Base-by-base conservation (phyloP, 2,888 invertebrate species). In the Oscheius onirici region DNA sequence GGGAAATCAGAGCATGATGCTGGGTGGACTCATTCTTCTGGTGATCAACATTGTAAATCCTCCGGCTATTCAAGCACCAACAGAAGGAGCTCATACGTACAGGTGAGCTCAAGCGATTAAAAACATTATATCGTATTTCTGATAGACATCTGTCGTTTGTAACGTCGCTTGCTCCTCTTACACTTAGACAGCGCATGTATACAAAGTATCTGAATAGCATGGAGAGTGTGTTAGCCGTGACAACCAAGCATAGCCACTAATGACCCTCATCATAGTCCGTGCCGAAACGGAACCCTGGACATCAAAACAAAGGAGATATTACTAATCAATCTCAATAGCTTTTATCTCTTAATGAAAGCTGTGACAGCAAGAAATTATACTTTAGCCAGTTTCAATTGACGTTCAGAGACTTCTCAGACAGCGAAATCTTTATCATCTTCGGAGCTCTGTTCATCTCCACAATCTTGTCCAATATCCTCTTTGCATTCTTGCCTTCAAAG, bases 1-100 rank as follows among this genome's bases (percentile, higher is more conserved):
- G 13, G 69, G 69, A 46, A 58, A 69, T 22, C 49, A 54, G 20
- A 68, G 69, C 20, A 69, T 69, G 69, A 24, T 69, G 22, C 11
- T 60, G 15, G 69, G 69, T 17, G 69, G 69, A 1, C 20, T 69
- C 17, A 54, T 46, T 28, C 69, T 69, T 44, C 34, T 54, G 22
- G 15, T 60, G 26, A 69, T 69, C 20, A 57, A 20, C 22, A 22
- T 17, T 1, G 28, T 69, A 49, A 69, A 69, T 26, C 60, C 54
- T 2, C 26, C 66, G n/a, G 40, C 34, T 34, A 41, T 34, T 24
- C 34, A 24, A 22, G 17, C 10, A 24, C 17, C 54, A 15, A 17
- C 55, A 6, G 54, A 52, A 5, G 46, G 17, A 17, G 24, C 43
- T 26, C 63, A 63, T 20, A 49, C 17, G 22, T 63, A 17, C 34